phyloP scores from a whole-genome alignment of 2,113 vertebrate genomes.

The Eubucco bourcierii region DNA sequence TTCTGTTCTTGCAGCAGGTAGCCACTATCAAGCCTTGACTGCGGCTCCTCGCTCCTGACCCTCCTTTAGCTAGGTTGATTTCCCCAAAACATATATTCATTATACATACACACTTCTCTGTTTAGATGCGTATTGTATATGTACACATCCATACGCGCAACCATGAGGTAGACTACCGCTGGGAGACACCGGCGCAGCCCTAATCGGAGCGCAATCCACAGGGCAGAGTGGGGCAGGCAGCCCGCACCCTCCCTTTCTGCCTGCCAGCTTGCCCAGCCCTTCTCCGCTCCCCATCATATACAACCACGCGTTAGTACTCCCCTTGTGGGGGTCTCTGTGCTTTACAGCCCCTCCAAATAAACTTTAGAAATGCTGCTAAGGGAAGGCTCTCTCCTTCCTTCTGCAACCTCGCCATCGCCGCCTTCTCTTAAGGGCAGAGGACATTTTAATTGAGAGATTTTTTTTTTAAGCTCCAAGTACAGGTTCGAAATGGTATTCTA shows the following conservation, averaged over 20 bases:
- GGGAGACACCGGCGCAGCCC: neutral
- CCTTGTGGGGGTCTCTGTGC: neutral
- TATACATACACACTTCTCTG: neutral
- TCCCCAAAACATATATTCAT: neutral
- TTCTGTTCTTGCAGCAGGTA: slow-evolving; percentile 12
- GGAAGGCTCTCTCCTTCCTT: neutral
- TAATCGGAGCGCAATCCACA: neutral
- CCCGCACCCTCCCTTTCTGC: neutral
- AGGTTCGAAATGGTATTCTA: slow-evolving; percentile 63
- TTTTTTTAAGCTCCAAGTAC: slow-evolving; percentile 60
- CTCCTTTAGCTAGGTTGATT: neutral
- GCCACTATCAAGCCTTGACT: neutral
- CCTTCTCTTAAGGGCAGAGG: neutral
- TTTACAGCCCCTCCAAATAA: slow-evolving; percentile 10
- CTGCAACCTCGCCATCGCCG: neutral
- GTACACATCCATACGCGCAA: neutral
- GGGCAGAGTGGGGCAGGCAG: neutral
- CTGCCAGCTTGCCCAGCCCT: neutral
- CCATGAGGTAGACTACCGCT: neutral
- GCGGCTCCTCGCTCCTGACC: slow-evolving; percentile 49
- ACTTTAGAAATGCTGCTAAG: slow-evolving; percentile 16
- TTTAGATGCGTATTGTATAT: neutral
- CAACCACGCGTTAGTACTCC: neutral
- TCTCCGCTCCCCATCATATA: neutral
- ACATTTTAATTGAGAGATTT: slow-evolving; percentile 35